These are phyloP conservation scores for Himantopus leucocephalus DNA, from an alignment of 2,113 vertebrate genomes.

Conservation along the genomic window DNA sequence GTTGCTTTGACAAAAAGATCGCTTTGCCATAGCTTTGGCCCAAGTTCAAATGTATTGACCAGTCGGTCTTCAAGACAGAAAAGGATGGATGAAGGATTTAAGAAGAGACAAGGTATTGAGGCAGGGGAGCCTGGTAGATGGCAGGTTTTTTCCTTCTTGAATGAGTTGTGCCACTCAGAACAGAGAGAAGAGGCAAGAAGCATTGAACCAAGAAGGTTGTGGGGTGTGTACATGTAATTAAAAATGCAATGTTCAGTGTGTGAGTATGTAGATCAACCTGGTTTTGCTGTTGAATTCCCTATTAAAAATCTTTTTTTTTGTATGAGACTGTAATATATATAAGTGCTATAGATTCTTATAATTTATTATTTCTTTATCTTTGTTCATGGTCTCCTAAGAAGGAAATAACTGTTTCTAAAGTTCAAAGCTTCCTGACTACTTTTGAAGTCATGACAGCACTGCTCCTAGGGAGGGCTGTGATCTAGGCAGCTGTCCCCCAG, in stretches of 20 bases:
- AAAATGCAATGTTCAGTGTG: background rate
- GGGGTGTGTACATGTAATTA: background rate
- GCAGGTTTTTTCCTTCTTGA: background rate
- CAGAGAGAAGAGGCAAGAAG: background rate
- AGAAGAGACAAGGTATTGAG: background rate
- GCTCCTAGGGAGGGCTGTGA: slow-evolving; percentile 6
- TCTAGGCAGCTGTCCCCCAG: slow-evolving; percentile 32
- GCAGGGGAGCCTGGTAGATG: background rate
- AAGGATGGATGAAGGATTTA: background rate
- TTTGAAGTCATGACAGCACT: slow-evolving; percentile 55
- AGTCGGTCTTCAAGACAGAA: background rate
- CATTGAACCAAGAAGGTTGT: background rate
- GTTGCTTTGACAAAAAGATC: background rate
- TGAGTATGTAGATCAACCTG: background rate
- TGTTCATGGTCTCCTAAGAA: background rate
- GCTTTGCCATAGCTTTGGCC: background rate
- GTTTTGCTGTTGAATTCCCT: background rate
- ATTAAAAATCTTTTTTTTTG: background rate
- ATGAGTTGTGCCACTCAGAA: background rate
- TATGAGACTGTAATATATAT: background rate
- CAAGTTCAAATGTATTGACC: background rate
- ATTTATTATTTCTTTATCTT: slow-evolving; percentile 39
- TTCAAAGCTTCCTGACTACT: slow-evolving; percentile 63
- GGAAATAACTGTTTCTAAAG: slow-evolving; percentile 43
- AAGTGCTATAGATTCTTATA: background rate